Evolutionary conservation across 2,797 vertebrate genomes (phyloP), one percentile per base, ranked within the genome.

Genomic region (Xenentodon cancila): DNA sequence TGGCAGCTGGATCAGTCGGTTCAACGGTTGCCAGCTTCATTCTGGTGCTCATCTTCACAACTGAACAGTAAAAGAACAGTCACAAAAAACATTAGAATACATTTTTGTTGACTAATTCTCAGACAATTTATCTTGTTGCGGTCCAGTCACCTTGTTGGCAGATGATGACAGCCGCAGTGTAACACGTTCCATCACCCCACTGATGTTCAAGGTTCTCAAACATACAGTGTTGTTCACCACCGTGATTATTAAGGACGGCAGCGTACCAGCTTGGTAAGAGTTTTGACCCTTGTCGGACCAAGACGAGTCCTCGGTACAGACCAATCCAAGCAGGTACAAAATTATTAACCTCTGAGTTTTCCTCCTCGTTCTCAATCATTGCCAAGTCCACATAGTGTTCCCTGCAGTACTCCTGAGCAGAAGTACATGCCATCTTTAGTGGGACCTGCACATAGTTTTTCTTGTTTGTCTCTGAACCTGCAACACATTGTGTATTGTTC

Each of bases 161-260:
- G 32, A 72, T 19, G 12, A 66, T 55, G 5, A n/a, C n/a, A 0
- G 7, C 7, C 0, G 5, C 0, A 0, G 0, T 0, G 1, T 0
- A 0, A 17, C 62, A 66, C 0, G 0, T 0, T 0, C 11, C 9
- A 13, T 60, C 56, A 6, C 0, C 15, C 69, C 66, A 75, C 1
- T 5, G 0, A 3, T 70, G 56, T 0, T 0, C 0, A 0, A 3
- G 0, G 25, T n/a, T 6, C 30, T 52, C 42, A 0, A 0, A 0
- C 1, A 12, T 11, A 27, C 67, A 71, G 8, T 17, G 12, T 3
- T 40, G 5, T 7, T 20, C 2, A 17, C 7, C 32, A 0, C 0
- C 0, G 1, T 0, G 0, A 25, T 53, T 62, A 0, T 46, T 5
- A 13, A 19, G 44, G 1, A 3, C 1, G 1, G 0, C 0, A 5